Evolutionary conservation across 1,140 invertebrate species (phyloP), one percentile per base, ranked within the genome.

Genomic region (Solenopsis invicta): DNA sequence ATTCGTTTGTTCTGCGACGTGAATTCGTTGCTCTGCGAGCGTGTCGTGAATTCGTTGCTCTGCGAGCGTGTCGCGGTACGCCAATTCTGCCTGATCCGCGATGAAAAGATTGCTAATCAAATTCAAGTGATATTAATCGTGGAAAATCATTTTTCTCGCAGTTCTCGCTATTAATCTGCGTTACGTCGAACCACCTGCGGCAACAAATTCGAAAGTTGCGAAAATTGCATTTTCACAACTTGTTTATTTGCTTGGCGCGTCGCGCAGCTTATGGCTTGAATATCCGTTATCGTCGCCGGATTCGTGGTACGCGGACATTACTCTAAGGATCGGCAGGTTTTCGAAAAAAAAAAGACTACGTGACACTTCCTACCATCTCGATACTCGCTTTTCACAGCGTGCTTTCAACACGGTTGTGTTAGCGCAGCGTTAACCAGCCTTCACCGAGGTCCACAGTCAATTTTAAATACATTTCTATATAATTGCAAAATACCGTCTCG

Each of bases 381-480:
- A 9, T 66, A n/a, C 0, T 62, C 16, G 34, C 62, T 9, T 62
- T 62, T 34, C 37, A n/a, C 3, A 66, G 18, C 9, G 12, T 66
- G 34, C 34, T 66, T 66, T 66, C 37, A 66, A 66, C 59, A 62
- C 3, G 62, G 4, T 34, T 29, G 29, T 34, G 21, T 59, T 59
- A 5, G 8, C 29, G 13, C 18, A 66, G 18, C 8, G 62, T n/a
- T 66, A 37, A 66, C 3, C 12, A 34, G 18, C 41, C 21, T 45
- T 24, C 10, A 67, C 1, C 6, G 1, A 67, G 45, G 0, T 45
- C 18, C n/a, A 16, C 4, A 34, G 34, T 45, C n/a, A 67, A 45
- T 67, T 67, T 67, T 13, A 67, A 45, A 9, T 67, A 21, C 45
- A 21, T 67, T n/a, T 21, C n/a, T 66, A 41, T 66, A 66, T 37